Evolutionary conservation across 1,140 invertebrate genomes (phyloP).

Genomic region (Drosophila albomicans): DNA sequence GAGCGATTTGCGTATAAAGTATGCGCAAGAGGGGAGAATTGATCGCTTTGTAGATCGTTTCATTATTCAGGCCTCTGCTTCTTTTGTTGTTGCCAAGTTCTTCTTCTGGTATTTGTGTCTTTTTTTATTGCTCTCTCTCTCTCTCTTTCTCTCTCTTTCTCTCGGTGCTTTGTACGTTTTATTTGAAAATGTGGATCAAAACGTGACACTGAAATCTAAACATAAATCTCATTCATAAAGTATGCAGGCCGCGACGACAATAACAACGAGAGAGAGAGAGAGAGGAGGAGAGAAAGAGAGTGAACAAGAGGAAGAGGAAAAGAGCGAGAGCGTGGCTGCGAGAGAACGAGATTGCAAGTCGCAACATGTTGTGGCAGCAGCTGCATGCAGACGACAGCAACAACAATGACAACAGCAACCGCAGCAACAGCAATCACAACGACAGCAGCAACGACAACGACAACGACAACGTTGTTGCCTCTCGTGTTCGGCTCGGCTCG

Average conservation of each 20-base stretch:
- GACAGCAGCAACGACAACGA: slow-evolving; percentile 3
- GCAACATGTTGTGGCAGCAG: slow-evolving; percentile 24
- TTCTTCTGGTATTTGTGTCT: slow-evolving; percentile 1
- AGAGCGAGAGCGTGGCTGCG: not conserved
- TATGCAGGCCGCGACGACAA: slow-evolving; percentile 52
- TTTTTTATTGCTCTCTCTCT: slow-evolving; percentile 24
- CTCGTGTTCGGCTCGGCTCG: slow-evolving; percentile 16
- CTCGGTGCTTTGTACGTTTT: slow-evolving; percentile 7
- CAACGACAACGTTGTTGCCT: slow-evolving; percentile 10
- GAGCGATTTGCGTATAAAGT: slow-evolving; percentile 11
- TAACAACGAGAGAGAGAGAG: not conserved
- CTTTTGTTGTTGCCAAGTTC: not conserved
- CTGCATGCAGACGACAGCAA: slow-evolving; percentile 36
- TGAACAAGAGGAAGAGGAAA: not conserved
- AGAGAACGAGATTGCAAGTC: slow-evolving; percentile 2
- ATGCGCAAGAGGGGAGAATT: slow-evolving; percentile 9
- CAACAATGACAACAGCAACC: slow-evolving; percentile 6
- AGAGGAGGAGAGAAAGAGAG: slow-evolving; percentile 1
- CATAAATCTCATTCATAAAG: slow-evolving; percentile 79
- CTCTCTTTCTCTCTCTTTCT: not conserved
- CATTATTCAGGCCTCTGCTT: slow-evolving; percentile 2
- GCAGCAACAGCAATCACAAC: slow-evolving; percentile 6
- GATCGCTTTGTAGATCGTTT: slow-evolving; percentile 22
- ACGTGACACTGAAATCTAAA: slow-evolving; percentile 80
- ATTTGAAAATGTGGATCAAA: slow-evolving; percentile 75